Evolutionary conservation across 2,888 invertebrate genomes (phyloP).

Genomic region (Scaptomyza reducta): DNA sequence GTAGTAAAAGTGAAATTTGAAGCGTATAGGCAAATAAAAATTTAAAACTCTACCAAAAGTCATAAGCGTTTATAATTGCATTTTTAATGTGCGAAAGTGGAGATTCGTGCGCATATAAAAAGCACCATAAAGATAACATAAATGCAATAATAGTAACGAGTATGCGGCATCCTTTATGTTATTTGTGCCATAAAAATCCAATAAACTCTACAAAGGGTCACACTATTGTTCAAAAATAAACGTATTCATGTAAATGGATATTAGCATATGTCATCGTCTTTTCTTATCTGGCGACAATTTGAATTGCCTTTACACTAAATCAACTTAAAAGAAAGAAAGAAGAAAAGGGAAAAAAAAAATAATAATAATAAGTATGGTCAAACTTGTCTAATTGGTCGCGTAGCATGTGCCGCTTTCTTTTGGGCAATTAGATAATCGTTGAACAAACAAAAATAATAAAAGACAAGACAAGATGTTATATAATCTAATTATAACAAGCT

Average conservation of each 20-base stretch:
- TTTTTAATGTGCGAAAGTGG: constrained; percentile 66
- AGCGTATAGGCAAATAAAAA: constrained; percentile 58
- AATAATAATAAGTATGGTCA: constrained; percentile 16
- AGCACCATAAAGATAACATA: constrained; percentile 7
- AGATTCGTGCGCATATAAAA: constrained; percentile 26
- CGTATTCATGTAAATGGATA: constrained; percentile 23
- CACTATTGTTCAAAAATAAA: background rate
- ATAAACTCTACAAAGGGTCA: constrained; percentile 1
- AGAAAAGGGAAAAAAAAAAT: background rate
- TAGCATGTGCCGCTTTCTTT: constrained; percentile 69
- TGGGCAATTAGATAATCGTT: constrained; percentile 68
- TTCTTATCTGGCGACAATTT: constrained; percentile 12
- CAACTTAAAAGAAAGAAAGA: constrained; percentile 15
- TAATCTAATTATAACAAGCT: constrained; percentile 76
- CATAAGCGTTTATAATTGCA: constrained; percentile 34
- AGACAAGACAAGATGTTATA: constrained; percentile 53
- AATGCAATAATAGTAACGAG: constrained; percentile 1
- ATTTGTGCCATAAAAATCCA: constrained; percentile 8
- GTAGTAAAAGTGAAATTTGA: constrained; percentile 61
- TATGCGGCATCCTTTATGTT: constrained; percentile 10
- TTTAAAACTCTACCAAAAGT: constrained; percentile 4
- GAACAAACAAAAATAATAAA: constrained; percentile 3
- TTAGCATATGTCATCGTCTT: constrained; percentile 22
- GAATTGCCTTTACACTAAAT: constrained; percentile 6
- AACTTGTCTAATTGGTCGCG: constrained; percentile 67